Evolutionary conservation across 92 coral and sea anemone species (phyloP).

Genomic region (Diadumene lineata): DNA sequence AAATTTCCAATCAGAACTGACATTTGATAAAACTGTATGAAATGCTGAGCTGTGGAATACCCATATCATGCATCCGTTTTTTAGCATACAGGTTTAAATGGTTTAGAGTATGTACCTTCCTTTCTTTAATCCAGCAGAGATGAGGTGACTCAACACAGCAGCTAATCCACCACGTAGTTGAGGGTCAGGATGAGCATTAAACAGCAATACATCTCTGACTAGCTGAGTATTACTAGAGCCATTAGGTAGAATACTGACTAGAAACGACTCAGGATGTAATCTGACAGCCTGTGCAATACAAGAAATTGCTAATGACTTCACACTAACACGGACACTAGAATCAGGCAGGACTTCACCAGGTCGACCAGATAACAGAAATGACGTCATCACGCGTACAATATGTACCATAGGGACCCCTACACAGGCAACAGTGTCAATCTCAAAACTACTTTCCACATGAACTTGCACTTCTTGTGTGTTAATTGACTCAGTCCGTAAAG

Average conservation of each 20-base stretch:
- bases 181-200: conserved; percentile 89
- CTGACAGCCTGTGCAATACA: conserved; percentile 82
- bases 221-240: conserved; percentile 52
- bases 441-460: conserved; percentile 84
- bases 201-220: conserved; percentile 84
- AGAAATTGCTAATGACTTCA: conserved; percentile 83
- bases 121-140: conserved; percentile 65
- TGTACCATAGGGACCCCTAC: conserved; percentile 86
- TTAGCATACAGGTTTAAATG: not conserved
- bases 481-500: conserved; percentile 69
- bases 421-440: conserved; percentile 91
- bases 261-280: conserved; percentile 84
- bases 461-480: conserved; percentile 74
- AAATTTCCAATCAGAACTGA: no score
- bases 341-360: conserved; percentile 89
- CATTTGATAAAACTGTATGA: no score
- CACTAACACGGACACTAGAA: conserved; percentile 92
- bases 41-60: no score
- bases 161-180: conserved; percentile 88
- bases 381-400: conserved; percentile 92
- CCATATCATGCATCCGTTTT: not conserved
- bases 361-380: conserved; percentile 84
- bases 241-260: conserved; percentile 75
- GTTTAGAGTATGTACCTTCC: conserved; percentile 68
- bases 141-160: conserved; percentile 71